Conservation (phyloP, 2,797 vertebrate species). For the Momotus momota region DNA sequence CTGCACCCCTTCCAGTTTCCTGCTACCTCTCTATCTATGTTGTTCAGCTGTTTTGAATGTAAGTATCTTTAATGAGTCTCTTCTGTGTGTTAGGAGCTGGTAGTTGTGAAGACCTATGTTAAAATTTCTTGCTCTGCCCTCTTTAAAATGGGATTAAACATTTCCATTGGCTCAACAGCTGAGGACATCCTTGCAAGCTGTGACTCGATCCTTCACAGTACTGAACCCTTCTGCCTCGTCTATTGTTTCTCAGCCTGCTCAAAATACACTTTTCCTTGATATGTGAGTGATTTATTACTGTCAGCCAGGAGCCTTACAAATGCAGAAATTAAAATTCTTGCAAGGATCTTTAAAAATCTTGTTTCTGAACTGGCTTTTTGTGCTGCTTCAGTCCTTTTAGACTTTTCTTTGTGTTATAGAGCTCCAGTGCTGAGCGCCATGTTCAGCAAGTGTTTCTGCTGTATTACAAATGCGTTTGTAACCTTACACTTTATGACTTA, state of each 20-base stretch:
- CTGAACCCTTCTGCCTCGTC: not conserved
- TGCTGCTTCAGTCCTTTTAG: not conserved
- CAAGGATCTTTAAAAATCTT: not conserved
- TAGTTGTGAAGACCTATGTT: not conserved
- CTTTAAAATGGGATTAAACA: not conserved
- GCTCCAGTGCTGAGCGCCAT: not conserved
- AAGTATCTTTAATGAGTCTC: not conserved
- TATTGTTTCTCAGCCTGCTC: not conserved
- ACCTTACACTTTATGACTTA: not conserved
- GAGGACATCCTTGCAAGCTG: not conserved
- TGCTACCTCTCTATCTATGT: not conserved
- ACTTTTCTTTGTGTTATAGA: not conserved
- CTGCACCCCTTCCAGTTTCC: not conserved
- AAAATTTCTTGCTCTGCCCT: not conserved
- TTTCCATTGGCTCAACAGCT: not conserved
- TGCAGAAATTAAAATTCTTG: not conserved
- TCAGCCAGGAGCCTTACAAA: not conserved
- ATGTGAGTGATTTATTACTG: not conserved
- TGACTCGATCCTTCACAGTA: not conserved
- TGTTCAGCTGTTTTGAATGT: not conserved
- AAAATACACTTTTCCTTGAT: not conserved
- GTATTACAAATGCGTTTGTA: not conserved
- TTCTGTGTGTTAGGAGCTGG: not conserved
- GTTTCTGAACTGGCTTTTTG: not conserved
- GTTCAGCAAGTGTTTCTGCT: not conserved